Base-by-base conservation (phyloP, 2,797 vertebrate species). In the Hippocampus kuda region DNA sequence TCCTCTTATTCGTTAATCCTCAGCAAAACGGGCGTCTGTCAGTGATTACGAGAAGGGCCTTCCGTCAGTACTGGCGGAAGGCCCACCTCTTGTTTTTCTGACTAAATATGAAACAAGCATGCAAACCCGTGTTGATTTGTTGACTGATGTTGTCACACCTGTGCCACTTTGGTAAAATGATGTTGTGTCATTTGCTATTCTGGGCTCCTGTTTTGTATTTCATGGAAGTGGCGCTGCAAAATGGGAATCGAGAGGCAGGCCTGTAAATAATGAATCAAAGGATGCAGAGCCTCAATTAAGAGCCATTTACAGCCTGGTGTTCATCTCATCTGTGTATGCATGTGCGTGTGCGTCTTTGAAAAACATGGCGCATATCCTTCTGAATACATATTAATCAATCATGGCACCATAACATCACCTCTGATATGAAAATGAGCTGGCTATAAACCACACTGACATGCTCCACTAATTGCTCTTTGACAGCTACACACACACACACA, bases 261-360 rank as follows among this genome's bases (percentile, higher is more conserved):
- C 82, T 81, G 80, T 89, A 88, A 88, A 89, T 89, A 87, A 90
- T 88, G 81, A 88, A 90, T 89, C 85, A 88, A 85, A 84, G 80
- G 80, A 85, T 85, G 82, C 77, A 60, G 76, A 26, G 77, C 87
- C 83, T 90, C 85, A 88, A 89, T 90, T 86, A 91, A 83, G 79
- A 87, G 69, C 68, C 77, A 86, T 89, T 88, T 90, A 81, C 75
- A 71, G 74, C 75, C 73, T 83, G 66, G 53, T 54, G 5, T 79
- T 74, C 74, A 71, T 78, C 78, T 80, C 78, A 62, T 83, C 71
- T 75, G 53, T 5, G 34, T 4, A 46, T 56, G 20, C 38, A 59
- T 64, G 20, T 62, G 70, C 30, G 68, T 68, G 63, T 24, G 48
- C 46, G 71, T 46, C 4, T 66, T 51, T 51, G 48, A 7, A 20